Percentiles rank a stretch among this genome's conserved stretches.
These are phyloP conservation scores for Polydrusus cervinus DNA, from an alignment of 2,888 invertebrate species.

Conservation along the genomic window DNA sequence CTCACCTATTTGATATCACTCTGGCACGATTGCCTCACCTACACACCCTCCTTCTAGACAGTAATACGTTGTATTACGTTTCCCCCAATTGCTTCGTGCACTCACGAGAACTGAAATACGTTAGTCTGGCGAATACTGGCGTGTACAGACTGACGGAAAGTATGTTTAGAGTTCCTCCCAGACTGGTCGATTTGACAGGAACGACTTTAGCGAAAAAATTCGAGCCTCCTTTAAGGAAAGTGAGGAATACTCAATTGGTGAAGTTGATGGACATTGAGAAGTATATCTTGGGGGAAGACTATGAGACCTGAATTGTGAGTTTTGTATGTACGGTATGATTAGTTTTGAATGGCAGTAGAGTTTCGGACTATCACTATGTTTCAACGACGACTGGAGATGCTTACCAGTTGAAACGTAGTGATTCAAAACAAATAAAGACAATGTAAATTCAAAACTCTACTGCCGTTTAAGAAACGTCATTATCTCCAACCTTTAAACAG, in stretches of 20 bases:
- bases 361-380: no score
- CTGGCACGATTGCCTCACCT: slow-evolving; percentile 67
- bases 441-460: no score
- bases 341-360: no score
- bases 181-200: slow-evolving; percentile 66
- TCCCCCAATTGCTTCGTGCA: slow-evolving; percentile 65
- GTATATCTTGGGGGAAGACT: slow-evolving; percentile 34
- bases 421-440: no score
- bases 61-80: slow-evolving; percentile 64
- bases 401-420: no score
- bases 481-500: no score
- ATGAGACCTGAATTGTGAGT: slow-evolving; percentile 20
- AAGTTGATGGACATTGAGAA: slow-evolving; percentile 62
- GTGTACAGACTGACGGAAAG: slow-evolving; percentile 65
- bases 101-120: slow-evolving; percentile 64
- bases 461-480: no score
- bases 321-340: no score
- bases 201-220: slow-evolving; percentile 67
- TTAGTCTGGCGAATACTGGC: slow-evolving; percentile 67
- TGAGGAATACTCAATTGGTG: slow-evolving; percentile 64
- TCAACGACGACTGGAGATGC: no score
- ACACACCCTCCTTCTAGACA: slow-evolving; percentile 65
- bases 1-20: slow-evolving; percentile 66
- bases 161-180: slow-evolving; percentile 67
- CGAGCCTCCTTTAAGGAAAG: slow-evolving; percentile 66